phyloP scores from a whole-genome alignment of 2,888 invertebrate species.

The Teinopalpus imperialis region DNA sequence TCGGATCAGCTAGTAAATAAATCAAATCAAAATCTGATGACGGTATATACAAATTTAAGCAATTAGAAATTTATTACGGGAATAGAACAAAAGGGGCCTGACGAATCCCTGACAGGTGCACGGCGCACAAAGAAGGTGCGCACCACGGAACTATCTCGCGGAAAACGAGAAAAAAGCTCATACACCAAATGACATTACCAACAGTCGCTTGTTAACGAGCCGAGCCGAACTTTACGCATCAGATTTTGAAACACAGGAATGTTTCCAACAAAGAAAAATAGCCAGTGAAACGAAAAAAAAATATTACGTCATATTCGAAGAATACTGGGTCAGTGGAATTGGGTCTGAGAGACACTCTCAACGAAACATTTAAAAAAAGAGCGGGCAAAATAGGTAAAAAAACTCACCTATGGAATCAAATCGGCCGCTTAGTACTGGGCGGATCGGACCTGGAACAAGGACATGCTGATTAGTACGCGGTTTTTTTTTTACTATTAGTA shows the following conservation, averaged over 20 bases:
- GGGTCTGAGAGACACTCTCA: too few relatives aligned
- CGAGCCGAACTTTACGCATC: constrained; percentile 3
- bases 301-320: too few relatives aligned
- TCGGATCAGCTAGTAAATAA: too few relatives aligned
- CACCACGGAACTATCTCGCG: constrained; percentile 46
- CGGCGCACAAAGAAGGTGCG: constrained; percentile 55
- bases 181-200: constrained; percentile 66
- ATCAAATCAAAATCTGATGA: too few relatives aligned
- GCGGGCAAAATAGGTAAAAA: constrained; percentile 34
- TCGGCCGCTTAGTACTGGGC: constrained; percentile 44
- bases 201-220: constrained; percentile 58
- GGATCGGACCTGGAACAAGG: constrained; percentile 61
- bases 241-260: constrained; percentile 4
- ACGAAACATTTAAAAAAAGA: constrained; percentile 27
- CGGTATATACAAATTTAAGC: too few relatives aligned
- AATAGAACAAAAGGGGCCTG: constrained; percentile 47
- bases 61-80: constrained; percentile 13
- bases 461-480: constrained; percentile 40
- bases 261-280: background rate
- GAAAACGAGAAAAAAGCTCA: constrained; percentile 52
- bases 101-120: constrained; percentile 62
- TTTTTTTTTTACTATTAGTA: constrained; percentile 12
- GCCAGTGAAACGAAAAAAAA: too few relatives aligned
- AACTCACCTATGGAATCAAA: constrained; percentile 52
- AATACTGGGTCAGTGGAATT: too few relatives aligned